Evolutionary conservation across 2,113 vertebrate species (phyloP).

Genomic region (Grallaria varia): DNA sequence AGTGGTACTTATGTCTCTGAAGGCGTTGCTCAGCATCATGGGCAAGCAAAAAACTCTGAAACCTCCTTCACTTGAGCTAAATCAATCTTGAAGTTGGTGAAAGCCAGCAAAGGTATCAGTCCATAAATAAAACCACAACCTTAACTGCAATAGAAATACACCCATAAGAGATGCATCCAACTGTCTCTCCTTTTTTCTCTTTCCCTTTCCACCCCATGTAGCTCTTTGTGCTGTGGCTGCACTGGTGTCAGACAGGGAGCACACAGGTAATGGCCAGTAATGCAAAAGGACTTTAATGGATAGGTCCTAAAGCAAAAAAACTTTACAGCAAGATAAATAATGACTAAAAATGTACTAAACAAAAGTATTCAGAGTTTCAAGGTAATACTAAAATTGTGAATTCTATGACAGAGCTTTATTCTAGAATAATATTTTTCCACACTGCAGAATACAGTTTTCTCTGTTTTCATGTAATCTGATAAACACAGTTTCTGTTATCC

Average conservation of each 20-base stretch:
- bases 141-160: neutral
- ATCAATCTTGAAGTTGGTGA: neutral
- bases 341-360: neutral
- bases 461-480: neutral
- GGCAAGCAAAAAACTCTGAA: neutral
- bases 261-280: neutral
- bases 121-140: neutral
- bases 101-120: neutral
- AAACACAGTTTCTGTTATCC: conserved; percentile 23
- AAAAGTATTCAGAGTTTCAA: neutral
- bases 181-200: neutral
- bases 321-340: neutral
- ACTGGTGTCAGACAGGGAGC: neutral
- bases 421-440: neutral
- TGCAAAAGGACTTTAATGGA: neutral
- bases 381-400: neutral
- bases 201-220: neutral
- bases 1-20: neutral
- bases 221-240: neutral
- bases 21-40: neutral
- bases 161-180: neutral
- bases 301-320: neutral
- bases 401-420: neutral
- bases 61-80: neutral
- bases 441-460: neutral